Percentiles rank a stretch among this genome's conserved stretches.
These are phyloP conservation scores for Sphecodes monilicornis DNA, from an alignment of 2,888 invertebrate species.

Conservation along the genomic window DNA sequence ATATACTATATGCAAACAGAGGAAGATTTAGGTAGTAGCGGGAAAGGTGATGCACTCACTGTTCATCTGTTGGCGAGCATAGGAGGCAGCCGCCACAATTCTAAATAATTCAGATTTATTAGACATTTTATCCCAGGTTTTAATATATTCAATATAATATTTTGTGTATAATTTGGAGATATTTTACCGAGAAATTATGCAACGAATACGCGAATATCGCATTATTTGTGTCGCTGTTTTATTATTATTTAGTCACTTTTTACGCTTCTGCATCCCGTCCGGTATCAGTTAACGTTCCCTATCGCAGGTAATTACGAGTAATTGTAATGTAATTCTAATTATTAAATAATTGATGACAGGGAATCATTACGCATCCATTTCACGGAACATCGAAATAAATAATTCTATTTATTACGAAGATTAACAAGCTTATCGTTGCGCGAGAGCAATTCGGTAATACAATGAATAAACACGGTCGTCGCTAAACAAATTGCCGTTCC, in stretches of 20 bases:
- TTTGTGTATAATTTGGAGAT: neutral
- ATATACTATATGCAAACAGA: no score
- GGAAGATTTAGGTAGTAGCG: no score
- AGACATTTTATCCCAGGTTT: neutral
- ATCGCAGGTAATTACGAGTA: constrained; percentile 43
- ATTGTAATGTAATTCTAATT: constrained; percentile 48
- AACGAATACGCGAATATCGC: neutral
- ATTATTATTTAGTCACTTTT: no score
- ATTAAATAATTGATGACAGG: constrained; percentile 42
- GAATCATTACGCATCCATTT: constrained; percentile 30
- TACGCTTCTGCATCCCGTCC: neutral
- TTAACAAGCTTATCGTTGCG: constrained; percentile 46
- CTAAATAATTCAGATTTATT: neutral
- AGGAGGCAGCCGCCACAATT: no score
- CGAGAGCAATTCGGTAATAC: neutral
- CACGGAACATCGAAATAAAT: constrained; percentile 52
- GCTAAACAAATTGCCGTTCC: neutral
- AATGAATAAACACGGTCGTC: neutral
- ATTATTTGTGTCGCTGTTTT: neutral
- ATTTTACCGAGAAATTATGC: neutral
- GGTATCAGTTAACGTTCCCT: constrained; percentile 29
- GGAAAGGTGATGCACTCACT: no score
- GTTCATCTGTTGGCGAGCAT: no score
- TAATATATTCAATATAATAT: neutral
- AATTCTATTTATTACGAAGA: constrained; percentile 42